Evolutionary conservation across 2,888 invertebrate genomes (phyloP).

Genomic region (Dolichomitus sp.): DNA sequence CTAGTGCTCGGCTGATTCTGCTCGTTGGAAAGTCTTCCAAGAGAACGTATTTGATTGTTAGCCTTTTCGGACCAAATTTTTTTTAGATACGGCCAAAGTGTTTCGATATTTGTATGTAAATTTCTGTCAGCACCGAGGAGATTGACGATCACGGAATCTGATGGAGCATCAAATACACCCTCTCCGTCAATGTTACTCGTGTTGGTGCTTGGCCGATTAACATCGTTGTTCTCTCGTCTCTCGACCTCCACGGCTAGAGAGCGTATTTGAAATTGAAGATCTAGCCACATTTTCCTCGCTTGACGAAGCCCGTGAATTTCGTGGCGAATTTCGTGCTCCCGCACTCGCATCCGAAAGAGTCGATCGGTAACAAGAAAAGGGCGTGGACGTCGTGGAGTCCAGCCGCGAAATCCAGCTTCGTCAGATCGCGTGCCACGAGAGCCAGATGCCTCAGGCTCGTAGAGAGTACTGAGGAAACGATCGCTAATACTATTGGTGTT

Average conservation of each 20-base stretch:
- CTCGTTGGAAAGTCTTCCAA: slow-evolving; percentile 19
- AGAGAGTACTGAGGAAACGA: not conserved
- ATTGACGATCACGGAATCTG: not conserved
- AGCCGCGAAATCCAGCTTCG: slow-evolving; percentile 40
- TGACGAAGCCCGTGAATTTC: slow-evolving; percentile 87
- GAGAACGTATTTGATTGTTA: not conserved
- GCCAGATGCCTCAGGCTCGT: slow-evolving; percentile 31
- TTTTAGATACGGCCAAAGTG: too few relatives aligned
- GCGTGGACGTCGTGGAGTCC: slow-evolving; percentile 6
- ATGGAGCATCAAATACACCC: slow-evolving; percentile 23
- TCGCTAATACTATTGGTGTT: not conserved
- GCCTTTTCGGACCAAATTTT: too few relatives aligned
- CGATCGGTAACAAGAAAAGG: not conserved
- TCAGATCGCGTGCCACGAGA: slow-evolving; percentile 32
- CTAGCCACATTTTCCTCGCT: slow-evolving; percentile 89
- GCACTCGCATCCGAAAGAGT: not conserved
- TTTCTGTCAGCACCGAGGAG: not conserved
- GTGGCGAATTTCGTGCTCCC: slow-evolving; percentile 73
- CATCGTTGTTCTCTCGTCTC: slow-evolving; percentile 46
- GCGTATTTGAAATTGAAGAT: slow-evolving; percentile 88
- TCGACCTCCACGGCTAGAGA: slow-evolving; percentile 85
- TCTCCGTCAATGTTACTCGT: slow-evolving; percentile 20
- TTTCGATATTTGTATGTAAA: not conserved
- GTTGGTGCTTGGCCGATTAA: slow-evolving; percentile 62
- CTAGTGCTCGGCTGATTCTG: slow-evolving; percentile 60